A percentile compares a stretch with the other conserved stretches of the same genome.
These are phyloP conservation scores for Myotis findleyi DNA, from an alignment of 2,797 vertebrate genomes.

Conservation along the genomic window DNA sequence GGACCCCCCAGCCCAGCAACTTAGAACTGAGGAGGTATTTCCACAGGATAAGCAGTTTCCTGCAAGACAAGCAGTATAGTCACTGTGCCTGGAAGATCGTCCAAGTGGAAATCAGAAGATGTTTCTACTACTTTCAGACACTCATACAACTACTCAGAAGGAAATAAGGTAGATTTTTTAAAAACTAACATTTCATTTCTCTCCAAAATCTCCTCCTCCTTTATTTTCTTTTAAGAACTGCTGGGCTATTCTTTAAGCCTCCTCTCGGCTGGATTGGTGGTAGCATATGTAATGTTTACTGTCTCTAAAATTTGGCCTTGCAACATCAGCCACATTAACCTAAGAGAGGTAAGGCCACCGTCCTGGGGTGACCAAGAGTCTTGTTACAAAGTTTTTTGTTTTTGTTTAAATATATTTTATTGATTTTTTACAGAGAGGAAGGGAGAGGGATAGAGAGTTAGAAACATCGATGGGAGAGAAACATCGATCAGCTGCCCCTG, in stretches of 20 bases:
- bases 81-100: constrained; percentile 82
- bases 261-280: neutral
- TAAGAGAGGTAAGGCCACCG: neutral
- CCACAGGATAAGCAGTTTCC: constrained; percentile 79
- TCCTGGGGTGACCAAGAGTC: neutral
- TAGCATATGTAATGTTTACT: neutral
- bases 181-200: neutral
- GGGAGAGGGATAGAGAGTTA: too few relatives aligned
- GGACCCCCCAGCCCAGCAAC: neutral
- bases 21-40: constrained; percentile 82
- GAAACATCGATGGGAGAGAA: too few relatives aligned
- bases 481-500: too few relatives aligned
- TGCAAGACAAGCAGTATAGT: constrained; percentile 80
- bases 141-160: constrained; percentile 9
- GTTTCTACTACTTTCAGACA: constrained; percentile 64
- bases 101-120: constrained; percentile 78
- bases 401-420: too few relatives aligned
- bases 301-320: neutral
- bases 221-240: neutral
- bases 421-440: too few relatives aligned
- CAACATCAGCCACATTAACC: neutral
- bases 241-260: neutral
- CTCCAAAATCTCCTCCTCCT: neutral
- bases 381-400: neutral
- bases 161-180: constrained; percentile 71